Evolutionary conservation across 2,888 invertebrate species (phyloP).

Genomic region (Furcula furcula): DNA sequence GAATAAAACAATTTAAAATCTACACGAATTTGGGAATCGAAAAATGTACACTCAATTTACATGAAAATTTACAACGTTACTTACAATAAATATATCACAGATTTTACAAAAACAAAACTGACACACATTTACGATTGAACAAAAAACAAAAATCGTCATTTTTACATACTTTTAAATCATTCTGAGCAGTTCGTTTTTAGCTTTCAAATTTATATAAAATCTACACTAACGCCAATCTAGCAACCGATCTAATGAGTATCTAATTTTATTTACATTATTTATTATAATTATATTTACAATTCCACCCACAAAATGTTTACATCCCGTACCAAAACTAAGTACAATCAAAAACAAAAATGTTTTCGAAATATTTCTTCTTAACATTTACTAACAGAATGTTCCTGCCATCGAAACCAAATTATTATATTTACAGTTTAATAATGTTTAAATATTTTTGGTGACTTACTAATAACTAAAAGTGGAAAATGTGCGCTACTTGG

Average conservation of each 20-base stretch:
- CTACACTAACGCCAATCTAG: constrained; percentile 59
- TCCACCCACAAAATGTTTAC: constrained; percentile 4
- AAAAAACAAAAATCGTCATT: constrained; percentile 31
- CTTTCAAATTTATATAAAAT: constrained; percentile 52
- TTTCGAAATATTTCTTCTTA: background rate
- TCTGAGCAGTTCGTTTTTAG: constrained; percentile 37
- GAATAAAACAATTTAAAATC: constrained; percentile 22
- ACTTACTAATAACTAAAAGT: constrained; percentile 21
- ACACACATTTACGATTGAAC: constrained; percentile 38
- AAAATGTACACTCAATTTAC: constrained; percentile 51
- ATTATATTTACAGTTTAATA: too few species aligned
- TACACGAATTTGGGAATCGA: constrained; percentile 43
- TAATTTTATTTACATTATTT: constrained; percentile 49
- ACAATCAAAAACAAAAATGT: constrained; percentile 11
- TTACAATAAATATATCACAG: constrained; percentile 82
- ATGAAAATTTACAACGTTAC: constrained; percentile 67
- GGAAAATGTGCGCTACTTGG: constrained; percentile 82
- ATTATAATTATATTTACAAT: constrained; percentile 49
- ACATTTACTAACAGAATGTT: too few species aligned
- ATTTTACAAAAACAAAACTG: constrained; percentile 71
- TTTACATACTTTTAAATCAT: constrained; percentile 28
- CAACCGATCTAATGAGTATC: constrained; percentile 52
- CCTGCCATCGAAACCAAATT: too few species aligned
- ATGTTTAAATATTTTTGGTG: too few species aligned
- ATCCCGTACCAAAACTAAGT: constrained; percentile 4